A percentile compares a stretch with the other conserved stretches of the same genome.
phyloP scores from a whole-genome alignment of 2,113 vertebrate genomes.

The Oncorhynchus nerka region DNA sequence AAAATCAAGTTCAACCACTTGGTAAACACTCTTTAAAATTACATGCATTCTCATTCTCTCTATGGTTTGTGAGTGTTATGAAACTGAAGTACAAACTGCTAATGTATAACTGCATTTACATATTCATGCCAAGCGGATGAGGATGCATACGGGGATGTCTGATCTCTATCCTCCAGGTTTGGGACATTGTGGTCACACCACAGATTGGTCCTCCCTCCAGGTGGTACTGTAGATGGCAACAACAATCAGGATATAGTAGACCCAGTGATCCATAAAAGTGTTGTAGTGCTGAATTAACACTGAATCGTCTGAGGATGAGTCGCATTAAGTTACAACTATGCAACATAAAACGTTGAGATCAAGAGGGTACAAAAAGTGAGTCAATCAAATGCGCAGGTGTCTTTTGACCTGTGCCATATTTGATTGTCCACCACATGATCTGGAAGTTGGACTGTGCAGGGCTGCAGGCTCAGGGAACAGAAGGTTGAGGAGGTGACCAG shows the following conservation, averaged over 20 bases:
- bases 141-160: slow-evolving; percentile 1
- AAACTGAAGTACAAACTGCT: slow-evolving; percentile 38
- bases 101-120: slow-evolving; percentile 12
- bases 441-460: no score
- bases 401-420: neutral
- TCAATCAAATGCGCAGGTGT: neutral
- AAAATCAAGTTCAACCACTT: slow-evolving; percentile 31
- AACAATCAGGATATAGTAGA: slow-evolving; percentile 39
- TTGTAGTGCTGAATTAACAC: slow-evolving; percentile 33
- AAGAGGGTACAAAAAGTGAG: neutral
- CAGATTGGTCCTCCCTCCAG: slow-evolving; percentile 26
- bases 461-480: neutral
- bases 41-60: neutral
- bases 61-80: slow-evolving; percentile 71
- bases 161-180: slow-evolving; percentile 25
- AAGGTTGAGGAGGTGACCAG: neutral
- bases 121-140: slow-evolving; percentile 38
- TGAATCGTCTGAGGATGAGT: neutral
- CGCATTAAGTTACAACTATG: neutral
- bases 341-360: neutral
- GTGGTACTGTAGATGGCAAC: neutral
- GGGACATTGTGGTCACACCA: slow-evolving; percentile 30
- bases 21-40: slow-evolving; percentile 25
- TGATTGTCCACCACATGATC: neutral
- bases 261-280: slow-evolving; percentile 48